Base-by-base conservation (phyloP, 2,113 vertebrate genomes). In the Pionites leucogaster region DNA sequence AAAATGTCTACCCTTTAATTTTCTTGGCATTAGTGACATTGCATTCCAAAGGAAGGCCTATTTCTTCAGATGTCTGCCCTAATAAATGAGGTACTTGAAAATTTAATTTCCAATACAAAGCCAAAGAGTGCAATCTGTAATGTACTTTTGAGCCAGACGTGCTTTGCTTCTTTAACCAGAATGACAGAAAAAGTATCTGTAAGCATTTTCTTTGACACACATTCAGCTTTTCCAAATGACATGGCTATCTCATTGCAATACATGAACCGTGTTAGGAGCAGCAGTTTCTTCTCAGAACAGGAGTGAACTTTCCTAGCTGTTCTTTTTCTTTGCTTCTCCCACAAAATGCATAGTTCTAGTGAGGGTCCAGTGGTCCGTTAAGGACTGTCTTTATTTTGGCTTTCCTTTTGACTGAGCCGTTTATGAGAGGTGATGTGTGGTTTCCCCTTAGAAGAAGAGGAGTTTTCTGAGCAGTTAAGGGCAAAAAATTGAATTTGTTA, bases 401-500 rank as follows among this genome's bases (percentile, higher is more conserved):
- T 93, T 96, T 95, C 88, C 80, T 91, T 95, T 65, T 92, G 88
- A 93, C 92, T 88, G 90, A 97, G 37, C 52, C 46, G 37, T 94
- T 95, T 95, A 57, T 93, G 71, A 94, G 69, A 71, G 82, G 75
- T 82, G 47, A 76, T 95, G 64, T 76, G 72, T 79, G 84, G 75
- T 88, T 96, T 94, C 59, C 41, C 65, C 89, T 94, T 77, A 95
- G 82, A 92, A 93, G 74, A 90, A 92, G 93, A 94, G 52, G 57
- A 88, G 59, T 86, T 94, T 92, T 96, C 69, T 90, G 88, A 92
- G 57, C 55, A 90, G 75, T 95, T 97, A 91, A 92, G 67, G 60
- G 72, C n/a, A 95, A 96, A 91, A 94, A 95, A 93, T 90, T 96
- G 67, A 94, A 97, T 95, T 96, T 95, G 93, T 96, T 97, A 94